Evolutionary conservation across 1,140 invertebrate species (phyloP).

Genomic region (Bemisia tabaci): DNA sequence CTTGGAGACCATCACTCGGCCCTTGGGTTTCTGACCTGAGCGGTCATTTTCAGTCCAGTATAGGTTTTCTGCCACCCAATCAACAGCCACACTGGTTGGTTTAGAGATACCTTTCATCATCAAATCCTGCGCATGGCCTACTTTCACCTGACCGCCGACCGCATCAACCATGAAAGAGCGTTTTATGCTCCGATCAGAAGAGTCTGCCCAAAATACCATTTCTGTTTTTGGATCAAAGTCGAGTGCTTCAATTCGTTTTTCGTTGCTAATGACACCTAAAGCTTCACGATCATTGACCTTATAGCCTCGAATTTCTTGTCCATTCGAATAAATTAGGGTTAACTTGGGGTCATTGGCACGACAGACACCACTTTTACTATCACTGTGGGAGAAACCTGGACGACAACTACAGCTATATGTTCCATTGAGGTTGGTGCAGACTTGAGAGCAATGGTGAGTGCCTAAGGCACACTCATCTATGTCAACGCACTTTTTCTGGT

Average conservation of each 20-base stretch:
- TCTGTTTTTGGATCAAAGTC: conserved; percentile 70
- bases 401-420: conserved; percentile 77
- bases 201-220: conserved; percentile 88
- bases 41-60: conserved; percentile 86
- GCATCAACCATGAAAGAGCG: conserved; percentile 78
- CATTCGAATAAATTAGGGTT: conserved; percentile 42
- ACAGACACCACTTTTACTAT: conserved; percentile 67
- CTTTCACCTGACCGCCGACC: conserved; percentile 54
- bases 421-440: conserved; percentile 85
- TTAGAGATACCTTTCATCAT: conserved; percentile 57
- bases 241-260: conserved; percentile 73
- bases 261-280: conserved; percentile 59
- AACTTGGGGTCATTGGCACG: conserved; percentile 49
- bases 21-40: conserved; percentile 50
- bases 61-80: conserved; percentile 83
- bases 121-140: conserved; percentile 76
- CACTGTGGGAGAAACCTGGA: conserved; percentile 61
- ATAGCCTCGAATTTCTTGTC: conserved; percentile 70
- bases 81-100: conserved; percentile 71
- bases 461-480: conserved; percentile 79
- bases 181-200: conserved; percentile 76
- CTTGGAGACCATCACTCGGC: conserved; percentile 71
- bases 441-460: conserved; percentile 77
- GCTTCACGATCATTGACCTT: conserved; percentile 49
- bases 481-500: conserved; percentile 63